Percentiles rank a stretch among this genome's conserved stretches.
phyloP scores from a whole-genome alignment of 2,113 vertebrate genomes.

The Centropristis striata region DNA sequence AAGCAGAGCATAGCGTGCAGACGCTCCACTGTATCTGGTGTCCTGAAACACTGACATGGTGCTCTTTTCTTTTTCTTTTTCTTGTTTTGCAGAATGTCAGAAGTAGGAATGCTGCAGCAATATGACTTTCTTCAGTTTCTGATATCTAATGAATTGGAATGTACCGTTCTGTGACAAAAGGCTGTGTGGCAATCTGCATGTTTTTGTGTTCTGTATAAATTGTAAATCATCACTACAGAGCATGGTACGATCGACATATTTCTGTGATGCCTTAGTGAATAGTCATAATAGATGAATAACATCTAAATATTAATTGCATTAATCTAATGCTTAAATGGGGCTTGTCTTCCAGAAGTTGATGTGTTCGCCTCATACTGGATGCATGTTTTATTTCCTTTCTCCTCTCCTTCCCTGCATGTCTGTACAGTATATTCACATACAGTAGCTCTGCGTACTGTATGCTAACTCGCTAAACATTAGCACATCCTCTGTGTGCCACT shows the following conservation, averaged over 20 bases:
- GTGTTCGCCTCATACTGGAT: slow-evolving; percentile 45
- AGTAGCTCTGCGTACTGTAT: slow-evolving; percentile 26
- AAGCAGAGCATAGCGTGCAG: slow-evolving; percentile 3
- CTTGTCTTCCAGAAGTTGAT: slow-evolving; percentile 43
- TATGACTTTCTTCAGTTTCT: slow-evolving; percentile 24
- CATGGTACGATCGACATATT: slow-evolving; percentile 59
- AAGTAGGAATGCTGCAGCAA: slow-evolving; percentile 40
- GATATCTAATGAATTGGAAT: slow-evolving; percentile 2
- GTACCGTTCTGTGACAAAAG: not conserved
- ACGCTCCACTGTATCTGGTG: slow-evolving; percentile 24
- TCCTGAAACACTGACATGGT: slow-evolving; percentile 48
- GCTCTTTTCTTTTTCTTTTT: slow-evolving; percentile 41
- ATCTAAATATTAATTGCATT: slow-evolving; percentile 67
- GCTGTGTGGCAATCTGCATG: slow-evolving; percentile 54
- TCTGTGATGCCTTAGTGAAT: slow-evolving; percentile 68
- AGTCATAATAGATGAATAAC: slow-evolving; percentile 50
- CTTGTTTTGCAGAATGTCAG: slow-evolving; percentile 55
- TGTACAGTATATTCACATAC: slow-evolving; percentile 39
- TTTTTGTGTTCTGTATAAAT: slow-evolving; percentile 40
- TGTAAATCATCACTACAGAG: slow-evolving; percentile 49
- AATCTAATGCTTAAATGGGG: slow-evolving; percentile 42
- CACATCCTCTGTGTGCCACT: slow-evolving; percentile 8
- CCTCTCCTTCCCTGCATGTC: slow-evolving; percentile 56
- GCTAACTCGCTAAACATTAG: slow-evolving; percentile 16
- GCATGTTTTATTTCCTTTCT: slow-evolving; percentile 66